Evolutionary conservation across 2,888 invertebrate genomes (phyloP).

Genomic region (Spisula subtruncata): DNA sequence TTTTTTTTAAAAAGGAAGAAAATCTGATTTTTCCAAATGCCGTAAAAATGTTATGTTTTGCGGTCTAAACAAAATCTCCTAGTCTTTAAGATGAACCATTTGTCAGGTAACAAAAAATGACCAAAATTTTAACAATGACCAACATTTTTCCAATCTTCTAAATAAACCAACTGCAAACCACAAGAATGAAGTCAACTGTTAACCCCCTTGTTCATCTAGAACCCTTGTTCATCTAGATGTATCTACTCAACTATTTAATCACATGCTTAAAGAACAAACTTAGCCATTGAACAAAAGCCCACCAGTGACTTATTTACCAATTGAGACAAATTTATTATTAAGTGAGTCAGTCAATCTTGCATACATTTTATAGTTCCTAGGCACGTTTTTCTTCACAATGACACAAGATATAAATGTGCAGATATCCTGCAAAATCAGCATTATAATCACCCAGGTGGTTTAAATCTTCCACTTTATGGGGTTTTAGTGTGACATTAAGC

Average conservation of each 20-base stretch:
- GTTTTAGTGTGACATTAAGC: neutral
- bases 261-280: neutral
- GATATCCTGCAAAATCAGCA: neutral
- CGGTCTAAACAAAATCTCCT: too few species aligned
- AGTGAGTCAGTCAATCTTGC: constrained; percentile 20
- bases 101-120: too few species aligned
- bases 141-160: too few species aligned
- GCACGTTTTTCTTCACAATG: constrained; percentile 1
- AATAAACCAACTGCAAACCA: neutral
- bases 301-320: neutral
- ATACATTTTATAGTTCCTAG: neutral
- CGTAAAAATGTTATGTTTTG: too few species aligned
- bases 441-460: neutral
- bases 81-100: too few species aligned
- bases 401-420: constrained; percentile 5
- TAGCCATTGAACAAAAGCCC: neutral
- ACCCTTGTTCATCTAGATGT: neutral
- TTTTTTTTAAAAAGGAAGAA: too few species aligned
- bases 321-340: constrained; percentile 24
- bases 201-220: neutral
- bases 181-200: neutral
- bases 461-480: neutral
- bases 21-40: too few species aligned
- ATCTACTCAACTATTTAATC: neutral
- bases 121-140: too few species aligned